Percentiles rank a stretch among this genome's conserved stretches.
Evolutionary conservation across 1,140 invertebrate genomes (phyloP).

Genomic region (Caerostris darwini): DNA sequence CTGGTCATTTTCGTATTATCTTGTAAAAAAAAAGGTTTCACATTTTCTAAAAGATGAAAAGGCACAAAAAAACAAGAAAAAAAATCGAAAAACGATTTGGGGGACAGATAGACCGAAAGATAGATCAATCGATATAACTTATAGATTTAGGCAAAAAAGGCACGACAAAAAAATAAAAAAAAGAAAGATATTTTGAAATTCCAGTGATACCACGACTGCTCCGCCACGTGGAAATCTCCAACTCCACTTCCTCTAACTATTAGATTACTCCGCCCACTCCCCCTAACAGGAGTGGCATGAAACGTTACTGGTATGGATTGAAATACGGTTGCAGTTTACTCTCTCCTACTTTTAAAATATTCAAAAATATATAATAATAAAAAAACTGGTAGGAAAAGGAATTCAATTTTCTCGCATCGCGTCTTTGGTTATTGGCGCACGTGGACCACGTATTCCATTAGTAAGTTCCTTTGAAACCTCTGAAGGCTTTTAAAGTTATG

Average conservation of each 20-base stretch:
- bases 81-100: background rate
- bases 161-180: background rate
- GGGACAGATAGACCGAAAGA: background rate
- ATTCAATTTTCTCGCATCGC: constrained; percentile 55
- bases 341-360: constrained; percentile 56
- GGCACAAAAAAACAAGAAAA: background rate
- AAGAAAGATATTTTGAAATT: background rate
- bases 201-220: background rate
- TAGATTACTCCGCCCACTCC: background rate
- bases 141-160: background rate
- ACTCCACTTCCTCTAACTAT: background rate
- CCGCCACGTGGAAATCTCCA: constrained; percentile 18
- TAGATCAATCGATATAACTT: constrained; percentile 12
- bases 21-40: background rate
- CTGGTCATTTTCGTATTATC: background rate
- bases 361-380: background rate
- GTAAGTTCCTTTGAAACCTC: background rate
- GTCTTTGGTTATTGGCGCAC: background rate
- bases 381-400: background rate
- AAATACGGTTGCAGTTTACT: constrained; percentile 54
- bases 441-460: constrained; percentile 48
- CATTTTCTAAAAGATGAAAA: background rate
- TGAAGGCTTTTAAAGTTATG: background rate
- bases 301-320: background rate
- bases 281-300: background rate